phyloP scores from a whole-genome alignment of 1,140 invertebrate species.

The Sycophila sp. region DNA sequence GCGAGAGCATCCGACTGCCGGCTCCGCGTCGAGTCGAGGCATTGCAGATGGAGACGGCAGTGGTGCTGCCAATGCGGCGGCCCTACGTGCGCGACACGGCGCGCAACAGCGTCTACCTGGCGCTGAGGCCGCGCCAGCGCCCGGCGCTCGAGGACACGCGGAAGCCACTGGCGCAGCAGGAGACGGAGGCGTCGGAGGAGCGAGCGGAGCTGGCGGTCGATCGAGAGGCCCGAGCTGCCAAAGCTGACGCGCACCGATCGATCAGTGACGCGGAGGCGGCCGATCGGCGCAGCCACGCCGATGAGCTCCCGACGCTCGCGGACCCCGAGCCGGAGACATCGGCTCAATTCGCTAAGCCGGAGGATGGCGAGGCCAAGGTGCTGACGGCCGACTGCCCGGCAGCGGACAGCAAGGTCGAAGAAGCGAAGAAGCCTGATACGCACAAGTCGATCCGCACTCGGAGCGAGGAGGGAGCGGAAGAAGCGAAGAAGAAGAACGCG shows the following conservation, averaged over 20 bases:
- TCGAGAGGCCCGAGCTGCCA: neutral
- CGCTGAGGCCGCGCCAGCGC: conserved; percentile 50
- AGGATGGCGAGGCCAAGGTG: no score
- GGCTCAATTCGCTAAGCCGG: no score
- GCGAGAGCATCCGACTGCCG: conserved; percentile 55
- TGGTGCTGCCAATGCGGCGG: conserved; percentile 55
- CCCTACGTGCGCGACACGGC: conserved; percentile 56
- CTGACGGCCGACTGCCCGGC: no score
- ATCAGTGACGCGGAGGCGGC: neutral
- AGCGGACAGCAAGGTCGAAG: no score
- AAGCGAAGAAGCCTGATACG: neutral
- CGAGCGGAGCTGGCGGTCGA: neutral
- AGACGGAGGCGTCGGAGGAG: neutral
- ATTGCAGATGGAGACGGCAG: conserved; percentile 40
- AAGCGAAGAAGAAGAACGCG: neutral
- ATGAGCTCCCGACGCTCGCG: neutral
- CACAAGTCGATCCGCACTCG: no score
- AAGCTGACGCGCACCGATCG: neutral
- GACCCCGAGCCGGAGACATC: neutral
- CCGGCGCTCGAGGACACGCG: conserved; percentile 1
- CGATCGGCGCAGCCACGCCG: neutral
- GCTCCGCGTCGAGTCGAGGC: conserved; percentile 42
- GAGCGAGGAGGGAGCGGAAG: neutral
- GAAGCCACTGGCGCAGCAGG: conserved; percentile 5
- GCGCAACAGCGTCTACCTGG: conserved; percentile 59